A percentile compares a stretch with the other conserved stretches of the same genome.
Evolutionary conservation across 1,140 invertebrate species (phyloP).

Genomic region (Heliconius hewitsoni): DNA sequence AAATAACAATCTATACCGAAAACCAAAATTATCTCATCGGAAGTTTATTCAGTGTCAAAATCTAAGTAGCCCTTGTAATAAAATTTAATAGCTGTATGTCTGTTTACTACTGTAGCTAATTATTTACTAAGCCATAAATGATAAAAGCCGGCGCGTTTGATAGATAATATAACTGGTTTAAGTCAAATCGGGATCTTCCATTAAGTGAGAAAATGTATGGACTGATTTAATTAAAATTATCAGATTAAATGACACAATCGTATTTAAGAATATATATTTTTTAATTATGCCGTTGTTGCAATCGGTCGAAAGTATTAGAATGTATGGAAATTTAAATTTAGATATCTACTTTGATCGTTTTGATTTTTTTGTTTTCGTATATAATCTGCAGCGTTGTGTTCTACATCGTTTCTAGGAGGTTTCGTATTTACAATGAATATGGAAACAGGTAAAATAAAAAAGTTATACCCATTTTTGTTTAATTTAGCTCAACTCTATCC

Average conservation of each 20-base stretch:
- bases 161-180: not conserved
- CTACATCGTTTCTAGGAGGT: no score
- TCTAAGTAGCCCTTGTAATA: not conserved
- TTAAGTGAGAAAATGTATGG: slow-evolving; percentile 27
- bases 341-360: no score
- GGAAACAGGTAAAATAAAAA: no score
- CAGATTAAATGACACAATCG: slow-evolving; percentile 8
- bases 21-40: not conserved
- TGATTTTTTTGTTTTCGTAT: no score
- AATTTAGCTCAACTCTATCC: no score
- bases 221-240: slow-evolving; percentile 41
- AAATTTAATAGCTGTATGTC: not conserved
- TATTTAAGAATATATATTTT: not conserved
- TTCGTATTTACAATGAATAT: no score
- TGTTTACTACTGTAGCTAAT: slow-evolving; percentile 21
- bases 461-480: no score
- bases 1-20: not conserved
- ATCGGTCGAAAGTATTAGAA: not conserved
- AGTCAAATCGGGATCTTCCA: not conserved
- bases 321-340: no score
- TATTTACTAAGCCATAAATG: slow-evolving; percentile 23
- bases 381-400: no score
- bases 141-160: slow-evolving; percentile 32
- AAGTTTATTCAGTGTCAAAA: slow-evolving; percentile 23
- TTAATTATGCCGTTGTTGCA: not conserved